Conservation (phyloP, 2,113 vertebrate genomes). For the Nesoenas mayeri region DNA sequence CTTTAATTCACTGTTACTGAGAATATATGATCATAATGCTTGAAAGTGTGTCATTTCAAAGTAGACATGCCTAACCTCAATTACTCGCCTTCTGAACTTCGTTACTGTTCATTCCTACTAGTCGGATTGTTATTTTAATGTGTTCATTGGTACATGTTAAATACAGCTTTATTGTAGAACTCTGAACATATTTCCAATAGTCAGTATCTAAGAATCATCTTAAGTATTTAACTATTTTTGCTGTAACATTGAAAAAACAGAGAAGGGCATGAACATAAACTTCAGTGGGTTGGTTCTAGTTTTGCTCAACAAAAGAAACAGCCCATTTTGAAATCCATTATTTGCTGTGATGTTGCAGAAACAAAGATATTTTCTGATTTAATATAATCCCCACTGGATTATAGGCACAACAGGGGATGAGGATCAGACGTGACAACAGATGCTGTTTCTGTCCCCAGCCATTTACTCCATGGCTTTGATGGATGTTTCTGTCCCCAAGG, state of each 20-base stretch:
- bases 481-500: neutral
- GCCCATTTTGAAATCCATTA: fast-evolving
- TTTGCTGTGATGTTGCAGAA: neutral
- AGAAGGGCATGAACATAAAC: neutral
- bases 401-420: neutral
- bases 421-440: conserved; percentile 4
- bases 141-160: neutral
- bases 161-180: neutral
- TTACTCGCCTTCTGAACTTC: neutral
- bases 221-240: neutral
- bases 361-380: neutral
- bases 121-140: neutral
- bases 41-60: neutral
- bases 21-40: conserved; percentile 21
- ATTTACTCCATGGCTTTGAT: neutral
- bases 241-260: neutral
- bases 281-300: neutral
- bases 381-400: neutral
- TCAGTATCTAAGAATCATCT: neutral
- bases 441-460: neutral
- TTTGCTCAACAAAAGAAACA: neutral
- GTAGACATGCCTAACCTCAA: conserved; percentile 4
- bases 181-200: neutral
- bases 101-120: neutral
- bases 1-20: conserved; percentile 23